A percentile compares a stretch with the other conserved stretches of the same genome.
phyloP scores from a whole-genome alignment of 2,113 vertebrate species.

The Reinhardtius hippoglossoides region DNA sequence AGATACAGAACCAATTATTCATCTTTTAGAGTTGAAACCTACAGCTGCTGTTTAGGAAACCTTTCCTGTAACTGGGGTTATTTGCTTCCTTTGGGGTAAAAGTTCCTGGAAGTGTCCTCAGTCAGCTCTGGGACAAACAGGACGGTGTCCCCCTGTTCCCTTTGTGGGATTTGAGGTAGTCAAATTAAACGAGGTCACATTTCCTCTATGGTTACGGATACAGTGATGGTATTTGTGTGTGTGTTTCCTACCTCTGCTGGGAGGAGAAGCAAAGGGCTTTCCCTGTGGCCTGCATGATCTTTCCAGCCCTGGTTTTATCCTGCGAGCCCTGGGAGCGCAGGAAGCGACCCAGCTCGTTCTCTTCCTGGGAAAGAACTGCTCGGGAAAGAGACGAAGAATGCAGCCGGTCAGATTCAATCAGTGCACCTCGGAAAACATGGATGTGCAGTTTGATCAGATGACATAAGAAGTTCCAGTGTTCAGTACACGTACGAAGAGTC shows the following conservation, averaged over 20 bases:
- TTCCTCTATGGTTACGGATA: neutral
- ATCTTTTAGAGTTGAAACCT: no score
- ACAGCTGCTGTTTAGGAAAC: no score
- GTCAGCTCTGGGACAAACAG: no score
- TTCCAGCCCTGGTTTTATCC: slow-evolving; percentile 95
- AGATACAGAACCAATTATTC: no score
- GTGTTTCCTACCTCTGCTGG: slow-evolving; percentile 89
- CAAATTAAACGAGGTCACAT: no score
- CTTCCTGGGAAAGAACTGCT: slow-evolving; percentile 95
- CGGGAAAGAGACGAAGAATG: neutral
- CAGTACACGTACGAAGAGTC: no score
- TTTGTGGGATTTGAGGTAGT: neutral
- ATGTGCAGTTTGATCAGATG: no score
- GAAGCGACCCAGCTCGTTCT: slow-evolving; percentile 97
- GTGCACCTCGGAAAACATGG: no score
- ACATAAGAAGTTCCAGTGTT: no score
- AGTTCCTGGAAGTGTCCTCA: no score
- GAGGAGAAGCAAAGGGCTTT: slow-evolving; percentile 98
- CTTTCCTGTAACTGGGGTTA: no score
- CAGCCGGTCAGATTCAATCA: neutral
- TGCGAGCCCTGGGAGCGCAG: slow-evolving; percentile 95
- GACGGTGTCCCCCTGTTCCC: neutral
- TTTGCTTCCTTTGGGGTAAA: no score
- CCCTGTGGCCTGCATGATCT: slow-evolving; percentile 99
- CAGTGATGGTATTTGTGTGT: neutral